phyloP scores from a whole-genome alignment of 1,140 invertebrate genomes.

The Trichonephila clavipes region DNA sequence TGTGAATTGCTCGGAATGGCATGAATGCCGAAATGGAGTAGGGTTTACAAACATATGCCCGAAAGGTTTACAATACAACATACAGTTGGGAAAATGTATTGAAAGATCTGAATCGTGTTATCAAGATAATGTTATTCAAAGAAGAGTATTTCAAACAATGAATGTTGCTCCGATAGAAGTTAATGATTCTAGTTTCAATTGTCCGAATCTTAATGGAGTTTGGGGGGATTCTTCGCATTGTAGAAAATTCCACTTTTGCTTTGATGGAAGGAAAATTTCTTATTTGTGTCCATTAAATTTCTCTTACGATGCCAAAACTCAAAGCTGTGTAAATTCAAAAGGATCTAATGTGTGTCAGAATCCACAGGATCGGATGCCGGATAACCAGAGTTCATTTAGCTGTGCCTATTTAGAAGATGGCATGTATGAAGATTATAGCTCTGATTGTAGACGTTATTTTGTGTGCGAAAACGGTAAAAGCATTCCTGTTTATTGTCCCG shows the following conservation, averaged over 20 bases:
- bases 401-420: constrained; percentile 61
- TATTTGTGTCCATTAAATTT: constrained; percentile 61
- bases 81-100: constrained; percentile 2
- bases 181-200: neutral
- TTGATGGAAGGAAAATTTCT: constrained; percentile 48
- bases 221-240: constrained; percentile 44
- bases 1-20: constrained; percentile 54
- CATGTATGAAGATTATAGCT: constrained; percentile 69
- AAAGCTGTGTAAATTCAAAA: neutral
- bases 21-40: constrained; percentile 71
- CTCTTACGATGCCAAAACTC: neutral
- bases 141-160: neutral
- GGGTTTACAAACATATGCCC: constrained; percentile 72
- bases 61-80: constrained; percentile 7
- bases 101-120: neutral
- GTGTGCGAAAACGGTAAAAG: constrained; percentile 73
- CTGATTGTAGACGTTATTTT: constrained; percentile 67
- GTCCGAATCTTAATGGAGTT: constrained; percentile 37
- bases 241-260: constrained; percentile 69
- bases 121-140: neutral
- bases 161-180: neutral
- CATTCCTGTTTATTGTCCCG: constrained; percentile 65
- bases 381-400: constrained; percentile 22
- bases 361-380: neutral
- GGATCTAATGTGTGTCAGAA: neutral